Evolutionary conservation across 2,797 vertebrate species (phyloP).

Genomic region (Notoglanidium macrostoma): DNA sequence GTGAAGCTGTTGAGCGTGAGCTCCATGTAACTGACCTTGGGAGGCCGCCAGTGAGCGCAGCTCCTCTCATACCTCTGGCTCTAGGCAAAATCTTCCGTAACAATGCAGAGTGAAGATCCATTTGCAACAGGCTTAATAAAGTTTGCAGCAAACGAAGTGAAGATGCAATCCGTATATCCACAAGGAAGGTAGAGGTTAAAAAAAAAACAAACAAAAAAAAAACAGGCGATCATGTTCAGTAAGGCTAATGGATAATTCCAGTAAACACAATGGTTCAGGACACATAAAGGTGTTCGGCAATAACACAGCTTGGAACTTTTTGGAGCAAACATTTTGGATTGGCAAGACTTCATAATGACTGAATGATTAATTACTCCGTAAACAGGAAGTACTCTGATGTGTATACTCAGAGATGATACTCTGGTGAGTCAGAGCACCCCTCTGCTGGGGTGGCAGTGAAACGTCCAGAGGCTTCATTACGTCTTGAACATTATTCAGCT

Average conservation of each 20-base stretch:
- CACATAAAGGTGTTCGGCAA: neutral
- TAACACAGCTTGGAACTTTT: neutral
- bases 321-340: too few relatives aligned
- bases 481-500: neutral
- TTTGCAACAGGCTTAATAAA: neutral
- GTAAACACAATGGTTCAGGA: neutral
- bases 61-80: too few relatives aligned
- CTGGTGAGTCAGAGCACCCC: neutral
- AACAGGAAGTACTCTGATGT: neutral
- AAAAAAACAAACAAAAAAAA: neutral
- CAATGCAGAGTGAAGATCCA: neutral
- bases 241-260: neutral
- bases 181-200: neutral
- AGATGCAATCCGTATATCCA: neutral
- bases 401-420: neutral
- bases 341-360: neutral
- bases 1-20: neutral
- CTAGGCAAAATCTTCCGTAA: neutral
- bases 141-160: neutral
- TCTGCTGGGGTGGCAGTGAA: constrained; percentile 10
- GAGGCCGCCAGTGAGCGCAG: neutral
- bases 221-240: neutral
- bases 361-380: neutral
- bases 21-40: neutral
- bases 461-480: neutral